Evolutionary conservation across 2,113 vertebrate species (phyloP).

Genomic region (Chloropsis hardwickii): DNA sequence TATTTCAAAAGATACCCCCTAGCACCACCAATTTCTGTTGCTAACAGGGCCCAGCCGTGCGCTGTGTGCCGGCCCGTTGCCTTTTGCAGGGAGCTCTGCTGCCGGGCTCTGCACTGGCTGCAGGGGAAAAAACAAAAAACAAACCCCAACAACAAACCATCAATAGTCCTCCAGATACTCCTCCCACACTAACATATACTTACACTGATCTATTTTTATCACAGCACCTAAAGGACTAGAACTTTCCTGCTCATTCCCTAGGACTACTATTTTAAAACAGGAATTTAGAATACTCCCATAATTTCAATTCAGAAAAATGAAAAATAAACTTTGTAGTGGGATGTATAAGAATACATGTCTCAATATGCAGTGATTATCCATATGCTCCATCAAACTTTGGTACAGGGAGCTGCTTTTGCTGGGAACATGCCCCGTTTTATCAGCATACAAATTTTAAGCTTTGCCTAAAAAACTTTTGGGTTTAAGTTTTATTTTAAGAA

Average conservation of each 20-base stretch:
- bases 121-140: not conserved
- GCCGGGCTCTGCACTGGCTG: not conserved
- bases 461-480: not conserved
- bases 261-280: not conserved
- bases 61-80: accelerated
- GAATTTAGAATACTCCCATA: not conserved
- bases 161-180: not conserved
- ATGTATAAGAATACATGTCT: not conserved
- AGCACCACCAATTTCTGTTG: accelerated
- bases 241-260: not conserved
- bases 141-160: not conserved
- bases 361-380: not conserved
- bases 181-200: not conserved
- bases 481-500: not conserved
- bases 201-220: not conserved
- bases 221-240: not conserved
- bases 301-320: not conserved
- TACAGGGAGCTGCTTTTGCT: not conserved
- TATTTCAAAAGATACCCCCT: not conserved
- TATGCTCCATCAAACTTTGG: not conserved
- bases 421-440: not conserved
- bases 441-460: not conserved
- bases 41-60: not conserved
- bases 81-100: not conserved
- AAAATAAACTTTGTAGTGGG: not conserved